Evolutionary conservation across 2,113 vertebrate species (phyloP).

Genomic region (Nicator chloris): DNA sequence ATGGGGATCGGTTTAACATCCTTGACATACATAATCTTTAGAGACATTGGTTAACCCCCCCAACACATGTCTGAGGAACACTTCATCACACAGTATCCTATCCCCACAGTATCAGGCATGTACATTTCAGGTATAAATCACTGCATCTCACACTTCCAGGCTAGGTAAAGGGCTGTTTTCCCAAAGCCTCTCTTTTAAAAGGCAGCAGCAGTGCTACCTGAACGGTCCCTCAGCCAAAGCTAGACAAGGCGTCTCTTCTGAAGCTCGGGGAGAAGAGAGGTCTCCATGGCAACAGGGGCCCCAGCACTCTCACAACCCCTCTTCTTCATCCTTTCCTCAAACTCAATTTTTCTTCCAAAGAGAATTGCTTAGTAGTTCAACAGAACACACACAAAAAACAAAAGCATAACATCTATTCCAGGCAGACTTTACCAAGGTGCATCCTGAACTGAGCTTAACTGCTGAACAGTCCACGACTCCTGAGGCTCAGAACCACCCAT

Average conservation of each 20-base stretch:
- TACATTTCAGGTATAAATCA: neutral
- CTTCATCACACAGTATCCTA: neutral
- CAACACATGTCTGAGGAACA: neutral
- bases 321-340: neutral
- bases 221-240: neutral
- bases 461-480: neutral
- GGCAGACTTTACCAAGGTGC: neutral
- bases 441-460: neutral
- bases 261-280: neutral
- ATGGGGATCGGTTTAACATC: neutral
- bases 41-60: neutral
- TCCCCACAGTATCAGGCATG: neutral
- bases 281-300: constrained; percentile 25
- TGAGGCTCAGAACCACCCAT: neutral
- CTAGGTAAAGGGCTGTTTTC: neutral
- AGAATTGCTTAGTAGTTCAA: neutral
- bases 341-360: neutral
- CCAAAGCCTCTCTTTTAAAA: neutral
- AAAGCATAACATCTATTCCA: neutral
- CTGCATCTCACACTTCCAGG: neutral
- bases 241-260: neutral
- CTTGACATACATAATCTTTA: neutral
- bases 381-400: neutral
- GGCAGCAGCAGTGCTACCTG: neutral
- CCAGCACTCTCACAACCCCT: neutral